Evolutionary conservation across 2,113 vertebrate species (phyloP).

Genomic region (Nematolebias whitei): DNA sequence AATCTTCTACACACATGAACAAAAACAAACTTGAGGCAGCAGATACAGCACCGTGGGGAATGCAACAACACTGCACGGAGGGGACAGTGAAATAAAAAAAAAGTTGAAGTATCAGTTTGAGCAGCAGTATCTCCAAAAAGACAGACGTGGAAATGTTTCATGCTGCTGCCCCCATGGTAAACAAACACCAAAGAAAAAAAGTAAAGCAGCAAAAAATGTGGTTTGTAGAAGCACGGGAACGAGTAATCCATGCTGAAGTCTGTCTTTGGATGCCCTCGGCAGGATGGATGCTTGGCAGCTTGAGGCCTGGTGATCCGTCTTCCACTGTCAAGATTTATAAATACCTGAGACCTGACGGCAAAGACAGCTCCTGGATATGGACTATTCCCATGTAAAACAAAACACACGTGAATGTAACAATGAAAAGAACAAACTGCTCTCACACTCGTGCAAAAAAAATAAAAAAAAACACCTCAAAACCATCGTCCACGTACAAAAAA

Average conservation of each 20-base stretch:
- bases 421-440: conserved; percentile 21
- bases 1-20: conserved; percentile 33
- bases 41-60: conserved; percentile 39
- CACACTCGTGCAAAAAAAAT: background rate
- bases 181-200: conserved; percentile 4
- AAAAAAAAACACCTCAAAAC: background rate
- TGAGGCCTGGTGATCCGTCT: conserved; percentile 57
- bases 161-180: conserved; percentile 22
- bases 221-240: conserved; percentile 37
- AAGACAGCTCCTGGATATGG: conserved; percentile 43
- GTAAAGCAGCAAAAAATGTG: conserved; percentile 33
- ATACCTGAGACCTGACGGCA: conserved; percentile 58
- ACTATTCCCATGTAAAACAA: conserved; percentile 15
- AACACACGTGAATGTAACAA: background rate
- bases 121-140: conserved; percentile 36
- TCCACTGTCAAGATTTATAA: conserved; percentile 62
- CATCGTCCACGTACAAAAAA: conserved; percentile 12
- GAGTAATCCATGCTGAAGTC: conserved; percentile 63
- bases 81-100: conserved; percentile 43
- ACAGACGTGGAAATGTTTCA: background rate
- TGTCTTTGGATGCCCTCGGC: conserved; percentile 60
- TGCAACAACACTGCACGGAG: conserved; percentile 21
- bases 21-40: conserved; percentile 51
- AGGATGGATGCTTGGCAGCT: conserved; percentile 65
- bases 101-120: conserved; percentile 33